Evolutionary conservation across 2,888 invertebrate genomes (phyloP), one percentile per base, ranked within the genome.

Genomic region (Trissolcus brochymenae): DNA sequence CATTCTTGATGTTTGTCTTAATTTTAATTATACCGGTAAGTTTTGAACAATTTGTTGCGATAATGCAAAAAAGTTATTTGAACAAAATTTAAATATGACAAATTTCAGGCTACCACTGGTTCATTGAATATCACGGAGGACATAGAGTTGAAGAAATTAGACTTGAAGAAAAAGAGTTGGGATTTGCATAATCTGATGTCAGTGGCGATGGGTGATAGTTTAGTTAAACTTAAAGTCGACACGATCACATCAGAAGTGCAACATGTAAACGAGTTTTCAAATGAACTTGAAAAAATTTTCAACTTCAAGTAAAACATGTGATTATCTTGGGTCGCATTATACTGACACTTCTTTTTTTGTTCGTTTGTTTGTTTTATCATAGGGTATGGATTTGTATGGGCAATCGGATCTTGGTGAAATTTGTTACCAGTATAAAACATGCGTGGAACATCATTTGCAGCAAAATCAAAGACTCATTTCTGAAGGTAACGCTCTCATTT

Each of bases 131-230:
- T 35, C 35, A 35, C 35, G 9, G 46, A 46, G 6, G 46, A 46
- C 46, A 46, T 46, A 16, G 46, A 46, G 16, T 46, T 16, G 46
- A n/a, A 46, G 11, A 46, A 46, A 11, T 16, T 46, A 46, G 14
- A 46, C n/a, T 14, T 46, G 16, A 13, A 14, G 46, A n/a, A 46
- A 46, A 46, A n/a, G 16, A 46, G 46, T 46, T 46, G 46, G 46
- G 46, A 46, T 46, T 46, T 46, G 46, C 14, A 46, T 46, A 46
- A 46, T 46, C 16, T 16, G n/a, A 46, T 46, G 46, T n/a, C n/a
- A 16, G 46, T n/a, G 16, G n/a, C 16, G n/a, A 9, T 46, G 46
- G 16, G 14, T 1, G 14, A 46, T 16, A n/a, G 16, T n/a, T 14
- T 16, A n/a, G n/a, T 46, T 13, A 46, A 46, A 46, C 46, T 16